Base-by-base conservation (phyloP, 2,113 vertebrate genomes). In the Dolichotis patagonum region DNA sequence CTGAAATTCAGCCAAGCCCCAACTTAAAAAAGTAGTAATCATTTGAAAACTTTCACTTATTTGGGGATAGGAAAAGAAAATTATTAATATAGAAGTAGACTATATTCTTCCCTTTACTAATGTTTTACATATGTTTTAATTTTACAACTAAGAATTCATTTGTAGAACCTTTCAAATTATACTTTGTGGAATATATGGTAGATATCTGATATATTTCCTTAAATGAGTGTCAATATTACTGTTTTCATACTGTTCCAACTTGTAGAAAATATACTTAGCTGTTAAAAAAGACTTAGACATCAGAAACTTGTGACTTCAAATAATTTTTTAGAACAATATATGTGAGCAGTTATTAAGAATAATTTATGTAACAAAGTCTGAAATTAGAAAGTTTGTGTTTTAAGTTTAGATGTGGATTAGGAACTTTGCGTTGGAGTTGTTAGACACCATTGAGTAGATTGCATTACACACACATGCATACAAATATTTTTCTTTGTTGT, bases 71-170 rank as follows among this genome's bases (percentile, higher is more conserved):
- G 6, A 3, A 73, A 54, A 91, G n/a, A 94, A 81, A 87, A 92
- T 90, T 89, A 46, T 87, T 89, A 87, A 62, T 78, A 24, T 46
- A 69, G 81, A 83, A 85, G 65, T 35, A 56, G 46, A 5, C 28
- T 75, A 0, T 83, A 20, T n/a, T n/a, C n/a, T 82, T 88, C 2
- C 11, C 13, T 93, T 85, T 82, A 20, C 14, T 83, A 38, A 10
- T 86, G 4, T 93, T 95, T 88, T 93, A 78, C 91, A 13, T 84
- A 32, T 32, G 7, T 84, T 20, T 71, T 54, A 91, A 2, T 92
- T 95, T 97, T 95, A 30, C n/a, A 85, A 54, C 30, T 92, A 90
- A 87, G 80, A 69, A 63, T 88, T 85, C 5, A 84, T 83, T 96
- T 22, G 92, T 13, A 58, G 12, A 5, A 91, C 84, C 85, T 96